Evolutionary conservation across 1,140 invertebrate species (phyloP).

Genomic region (Brachionus plicatilis): DNA sequence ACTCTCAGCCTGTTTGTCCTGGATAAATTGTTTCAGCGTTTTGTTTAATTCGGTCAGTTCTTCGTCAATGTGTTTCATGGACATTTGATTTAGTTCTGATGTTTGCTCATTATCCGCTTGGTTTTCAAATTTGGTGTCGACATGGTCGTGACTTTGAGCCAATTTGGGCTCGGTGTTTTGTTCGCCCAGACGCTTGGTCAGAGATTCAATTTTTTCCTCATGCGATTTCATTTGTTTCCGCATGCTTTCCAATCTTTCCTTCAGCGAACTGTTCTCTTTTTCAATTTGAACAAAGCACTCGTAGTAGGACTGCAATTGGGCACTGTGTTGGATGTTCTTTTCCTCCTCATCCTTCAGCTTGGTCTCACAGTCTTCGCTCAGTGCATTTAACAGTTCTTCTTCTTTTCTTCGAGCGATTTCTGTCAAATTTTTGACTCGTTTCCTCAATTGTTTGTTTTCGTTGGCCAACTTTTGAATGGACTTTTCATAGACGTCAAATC

Average conservation of each 20-base stretch:
- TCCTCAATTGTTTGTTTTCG: constrained; percentile 23
- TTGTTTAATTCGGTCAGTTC: constrained; percentile 7
- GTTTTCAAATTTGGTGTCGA: not conserved
- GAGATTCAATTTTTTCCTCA: not conserved
- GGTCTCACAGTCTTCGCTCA: not conserved
- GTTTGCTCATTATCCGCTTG: not conserved
- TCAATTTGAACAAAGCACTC: constrained; percentile 39
- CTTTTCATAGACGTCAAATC: constrained; percentile 13
- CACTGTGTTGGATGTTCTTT: constrained; percentile 23
- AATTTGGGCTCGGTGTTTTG: not conserved
- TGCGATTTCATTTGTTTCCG: not conserved
- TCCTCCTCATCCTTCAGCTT: constrained; percentile 21
- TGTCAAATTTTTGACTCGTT: constrained; percentile 28
- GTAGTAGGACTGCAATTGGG: constrained; percentile 36
- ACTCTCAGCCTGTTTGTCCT: not conserved
- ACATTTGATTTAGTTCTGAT: not conserved
- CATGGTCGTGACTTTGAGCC: not conserved
- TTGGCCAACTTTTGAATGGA: constrained; percentile 10
- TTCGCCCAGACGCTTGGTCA: not conserved
- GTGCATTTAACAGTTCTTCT: not conserved
- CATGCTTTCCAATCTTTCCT: not conserved
- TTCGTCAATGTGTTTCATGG: constrained; percentile 33
- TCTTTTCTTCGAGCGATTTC: constrained; percentile 1
- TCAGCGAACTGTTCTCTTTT: constrained; percentile 28
- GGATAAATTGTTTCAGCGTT: constrained; percentile 2